A percentile compares a stretch with the other conserved stretches of the same genome.
Conservation (phyloP, 2,888 invertebrate species). For the Thymelicus acteon region DNA sequence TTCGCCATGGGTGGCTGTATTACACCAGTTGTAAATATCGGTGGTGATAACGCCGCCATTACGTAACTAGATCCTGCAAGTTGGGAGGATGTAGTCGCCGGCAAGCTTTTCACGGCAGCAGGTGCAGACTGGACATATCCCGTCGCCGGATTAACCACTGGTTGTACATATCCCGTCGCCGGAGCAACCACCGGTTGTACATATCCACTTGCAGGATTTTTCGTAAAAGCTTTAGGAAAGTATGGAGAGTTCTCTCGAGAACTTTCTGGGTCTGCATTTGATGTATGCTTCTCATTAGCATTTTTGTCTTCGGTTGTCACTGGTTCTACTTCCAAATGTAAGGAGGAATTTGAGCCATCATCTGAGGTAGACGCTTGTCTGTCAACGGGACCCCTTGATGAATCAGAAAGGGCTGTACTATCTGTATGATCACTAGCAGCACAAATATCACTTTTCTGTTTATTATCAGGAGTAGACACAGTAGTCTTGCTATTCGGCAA, state of each 20-base stretch:
- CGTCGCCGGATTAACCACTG: constrained; percentile 54
- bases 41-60: constrained; percentile 72
- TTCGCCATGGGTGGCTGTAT: constrained; percentile 53
- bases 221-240: constrained; percentile 66
- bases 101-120: constrained; percentile 50
- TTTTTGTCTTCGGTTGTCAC: constrained; percentile 55
- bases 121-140: constrained; percentile 67
- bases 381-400: constrained; percentile 66
- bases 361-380: constrained; percentile 73
- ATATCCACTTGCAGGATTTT: constrained; percentile 66
- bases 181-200: constrained; percentile 58
- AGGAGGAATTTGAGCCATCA: constrained; percentile 72
- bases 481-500: constrained; percentile 69
- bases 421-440: constrained; percentile 77
- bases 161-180: constrained; percentile 64
- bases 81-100: constrained; percentile 51
- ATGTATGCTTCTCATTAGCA: constrained; percentile 56
- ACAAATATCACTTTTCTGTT: constrained; percentile 69
- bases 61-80: constrained; percentile 75
- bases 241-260: constrained; percentile 65
- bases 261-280: constrained; percentile 62
- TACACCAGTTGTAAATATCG: constrained; percentile 70
- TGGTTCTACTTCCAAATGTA: constrained; percentile 67
- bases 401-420: constrained; percentile 77
- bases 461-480: constrained; percentile 63